phyloP scores from a whole-genome alignment of 2,888 invertebrate species.

The Cryptus armator region DNA sequence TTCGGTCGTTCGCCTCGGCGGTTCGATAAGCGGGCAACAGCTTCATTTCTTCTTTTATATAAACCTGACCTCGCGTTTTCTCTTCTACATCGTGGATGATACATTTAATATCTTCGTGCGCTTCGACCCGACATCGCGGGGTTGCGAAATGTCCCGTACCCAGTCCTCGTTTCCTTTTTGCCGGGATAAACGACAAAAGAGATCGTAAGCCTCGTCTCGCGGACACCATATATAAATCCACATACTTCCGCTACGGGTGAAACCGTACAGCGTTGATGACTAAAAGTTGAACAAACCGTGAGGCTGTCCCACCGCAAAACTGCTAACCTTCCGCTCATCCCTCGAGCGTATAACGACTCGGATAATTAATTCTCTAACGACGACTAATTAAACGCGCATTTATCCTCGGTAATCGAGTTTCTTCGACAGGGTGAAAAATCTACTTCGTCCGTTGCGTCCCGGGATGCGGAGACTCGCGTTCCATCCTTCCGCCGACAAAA shows the following conservation, averaged over 20 bases:
- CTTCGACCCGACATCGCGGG: conserved; percentile 10
- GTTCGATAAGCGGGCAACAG: conserved; percentile 47
- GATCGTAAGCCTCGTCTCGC: conserved; percentile 51
- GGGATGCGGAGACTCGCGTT: background rate
- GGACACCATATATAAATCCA: conserved; percentile 52
- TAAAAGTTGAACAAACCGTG: conserved; percentile 66
- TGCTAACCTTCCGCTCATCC: conserved; percentile 5
- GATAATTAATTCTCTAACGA: conserved; percentile 55
- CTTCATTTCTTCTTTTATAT: conserved; percentile 51
- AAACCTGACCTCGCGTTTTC: conserved; percentile 40
- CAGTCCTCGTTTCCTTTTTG: conserved; percentile 18
- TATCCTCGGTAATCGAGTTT: background rate
- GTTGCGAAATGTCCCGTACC: conserved; percentile 30
- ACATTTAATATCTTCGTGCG: conserved; percentile 62
- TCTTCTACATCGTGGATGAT: conserved; percentile 42
- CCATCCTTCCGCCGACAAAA: background rate
- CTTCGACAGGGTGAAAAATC: background rate
- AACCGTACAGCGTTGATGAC: conserved; percentile 50
- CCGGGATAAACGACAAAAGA: conserved; percentile 27
- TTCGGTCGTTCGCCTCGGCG: conserved; percentile 23
- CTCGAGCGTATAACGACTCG: conserved; percentile 52
- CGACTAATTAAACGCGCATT: conserved; percentile 52
- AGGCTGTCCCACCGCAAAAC: conserved; percentile 18
- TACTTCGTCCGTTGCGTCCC: too few relatives aligned
- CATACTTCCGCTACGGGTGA: conserved; percentile 61